Conservation (phyloP, 37 sponge, comb jelly and placozoan species). For the Hormiphora californensis region DNA sequence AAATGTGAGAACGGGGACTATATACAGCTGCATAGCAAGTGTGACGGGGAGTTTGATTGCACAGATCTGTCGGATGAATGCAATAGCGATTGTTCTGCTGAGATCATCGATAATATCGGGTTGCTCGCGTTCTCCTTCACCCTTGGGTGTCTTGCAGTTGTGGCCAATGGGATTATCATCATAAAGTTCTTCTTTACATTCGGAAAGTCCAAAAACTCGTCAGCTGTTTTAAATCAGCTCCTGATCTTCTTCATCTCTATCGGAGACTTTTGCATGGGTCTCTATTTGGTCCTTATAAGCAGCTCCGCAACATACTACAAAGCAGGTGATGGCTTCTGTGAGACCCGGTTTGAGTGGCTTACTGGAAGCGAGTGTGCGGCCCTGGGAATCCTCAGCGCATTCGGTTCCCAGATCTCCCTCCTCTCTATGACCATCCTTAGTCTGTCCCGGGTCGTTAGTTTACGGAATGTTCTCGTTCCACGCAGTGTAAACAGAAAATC, state of each 20-base stretch:
- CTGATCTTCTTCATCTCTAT: not conserved
- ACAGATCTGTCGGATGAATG: constrained; percentile 35
- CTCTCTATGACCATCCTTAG: not conserved
- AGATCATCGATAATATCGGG: not conserved
- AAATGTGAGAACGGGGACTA: not conserved
- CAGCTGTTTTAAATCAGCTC: not conserved
- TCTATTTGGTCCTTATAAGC: not conserved
- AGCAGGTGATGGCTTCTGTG: not conserved
- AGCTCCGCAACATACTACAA: not conserved
- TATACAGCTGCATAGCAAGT: not conserved
- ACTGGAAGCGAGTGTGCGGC: not conserved
- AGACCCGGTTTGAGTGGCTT: not conserved
- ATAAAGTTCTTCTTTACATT: not conserved
- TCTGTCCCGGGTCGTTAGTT: not conserved
- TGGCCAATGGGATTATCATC: not conserved
- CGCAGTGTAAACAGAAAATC: not conserved
- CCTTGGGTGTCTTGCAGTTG: not conserved
- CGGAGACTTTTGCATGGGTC: constrained; percentile 14
- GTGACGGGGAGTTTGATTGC: constrained; percentile 15
- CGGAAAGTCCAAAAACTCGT: not conserved
- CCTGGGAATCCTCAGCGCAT: not conserved
- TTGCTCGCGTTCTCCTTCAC: not conserved
- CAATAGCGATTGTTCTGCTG: not conserved
- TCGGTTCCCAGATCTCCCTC: not conserved
- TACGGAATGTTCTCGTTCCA: not conserved